Evolutionary conservation across 2,797 vertebrate species (phyloP).

Genomic region (Helicolenus hilgendorfi): DNA sequence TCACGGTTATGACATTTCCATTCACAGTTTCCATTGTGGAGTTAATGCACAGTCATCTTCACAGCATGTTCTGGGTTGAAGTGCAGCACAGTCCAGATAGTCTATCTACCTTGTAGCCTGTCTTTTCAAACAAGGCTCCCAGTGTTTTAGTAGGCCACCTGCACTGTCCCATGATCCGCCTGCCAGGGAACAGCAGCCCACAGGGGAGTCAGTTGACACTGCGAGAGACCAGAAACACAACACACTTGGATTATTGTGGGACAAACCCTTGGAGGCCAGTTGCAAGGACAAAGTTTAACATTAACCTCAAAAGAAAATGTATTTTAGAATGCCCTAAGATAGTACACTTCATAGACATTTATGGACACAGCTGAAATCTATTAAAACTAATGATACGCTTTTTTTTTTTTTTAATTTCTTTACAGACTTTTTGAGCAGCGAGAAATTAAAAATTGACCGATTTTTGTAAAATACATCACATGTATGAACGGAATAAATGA

Average conservation of each 20-base stretch:
- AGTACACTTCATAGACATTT: not conserved
- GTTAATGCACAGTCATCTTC: conserved; percentile 26
- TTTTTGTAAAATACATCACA: not conserved
- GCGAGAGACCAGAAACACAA: conserved; percentile 71
- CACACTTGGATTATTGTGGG: conserved; percentile 76
- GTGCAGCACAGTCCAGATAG: conserved; percentile 1
- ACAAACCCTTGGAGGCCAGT: conserved; percentile 51
- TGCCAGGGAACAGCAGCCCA: conserved; percentile 71
- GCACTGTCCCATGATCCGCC: conserved; percentile 82
- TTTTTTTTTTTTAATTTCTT: not conserved
- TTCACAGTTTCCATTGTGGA: conserved; percentile 8
- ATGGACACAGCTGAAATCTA: not conserved
- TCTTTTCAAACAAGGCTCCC: conserved; percentile 73
- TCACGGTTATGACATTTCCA: not conserved
- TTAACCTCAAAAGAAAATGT: conserved; percentile 28
- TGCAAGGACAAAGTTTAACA: conserved; percentile 44
- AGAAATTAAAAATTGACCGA: not conserved
- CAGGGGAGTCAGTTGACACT: conserved; percentile 85
- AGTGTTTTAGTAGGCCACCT: conserved; percentile 81
- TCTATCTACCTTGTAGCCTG: conserved; percentile 73
- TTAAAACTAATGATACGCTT: not conserved
- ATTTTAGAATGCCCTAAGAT: conserved; percentile 17
- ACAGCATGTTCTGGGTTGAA: conserved; percentile 35
- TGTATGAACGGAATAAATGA: conserved; percentile 1
- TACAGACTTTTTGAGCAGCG: not conserved